Base-by-base conservation (phyloP, 2,113 vertebrate genomes). In the Poecile atricapillus region DNA sequence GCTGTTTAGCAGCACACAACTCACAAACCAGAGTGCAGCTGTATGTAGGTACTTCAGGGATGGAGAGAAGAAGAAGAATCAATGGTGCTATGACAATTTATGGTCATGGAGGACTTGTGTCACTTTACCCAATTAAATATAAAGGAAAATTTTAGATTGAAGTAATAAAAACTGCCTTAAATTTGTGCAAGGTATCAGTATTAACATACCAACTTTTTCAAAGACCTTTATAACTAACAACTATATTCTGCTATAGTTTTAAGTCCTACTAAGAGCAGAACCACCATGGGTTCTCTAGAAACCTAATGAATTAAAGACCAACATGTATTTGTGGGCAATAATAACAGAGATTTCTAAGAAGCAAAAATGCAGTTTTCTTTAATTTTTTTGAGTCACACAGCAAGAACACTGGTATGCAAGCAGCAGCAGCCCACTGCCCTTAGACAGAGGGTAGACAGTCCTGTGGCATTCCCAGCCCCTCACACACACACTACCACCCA, bases 401-500 rank as follows among this genome's bases (percentile, higher is more conserved):
- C 1, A 9, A 50, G 39, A 87, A 49, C 13, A 13, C 6, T 7
- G 49, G 20, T 24, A 23, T 30, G 9, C 10, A 43, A 39, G 39
- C 39, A 68, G 76, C 76, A 78, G 60, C 37, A 63, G 53, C 25
- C 7, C 25, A 39, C 44, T 18, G 37, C 41, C 44, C 41, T 49
- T 15, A 15, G 27, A 33, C 17, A 41, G 46, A 39, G 10, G 37
- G 35, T 6, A 30, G 25, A 15, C 4, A 20, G 37, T 52, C 53
- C 80, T 19, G 12, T 1, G 9, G 47, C 13, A 3, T 17, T 31
- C 8, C 28, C 31, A 30, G 44, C 30, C 16, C 24, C 4, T 1
- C 15, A 7, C 6, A 3, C 6, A 3, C 3, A 1, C 17, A 13
- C 31, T 6, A 31, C 33, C 31, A 11, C 30, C n/a, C 46, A 30